These are phyloP conservation scores for Patella caerulea DNA, from an alignment of 2,888 invertebrate species.

Conservation along the genomic window DNA sequence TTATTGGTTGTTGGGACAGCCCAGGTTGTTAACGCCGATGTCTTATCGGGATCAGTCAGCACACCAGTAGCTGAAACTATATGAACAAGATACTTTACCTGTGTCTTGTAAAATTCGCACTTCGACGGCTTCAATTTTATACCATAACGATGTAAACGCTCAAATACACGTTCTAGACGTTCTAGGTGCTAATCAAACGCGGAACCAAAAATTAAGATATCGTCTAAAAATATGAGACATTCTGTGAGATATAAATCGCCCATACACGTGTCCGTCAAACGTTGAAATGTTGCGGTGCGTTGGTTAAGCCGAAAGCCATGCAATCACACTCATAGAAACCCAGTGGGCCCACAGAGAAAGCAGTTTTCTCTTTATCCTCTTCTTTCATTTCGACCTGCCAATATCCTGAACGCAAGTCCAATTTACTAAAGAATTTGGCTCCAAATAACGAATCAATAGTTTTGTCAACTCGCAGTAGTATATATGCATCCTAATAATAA, in stretches of 20 bases:
- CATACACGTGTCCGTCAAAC: conserved; percentile 34
- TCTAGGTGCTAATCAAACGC: too few relatives aligned
- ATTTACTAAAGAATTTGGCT: too few relatives aligned
- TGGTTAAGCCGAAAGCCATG: conserved; percentile 37
- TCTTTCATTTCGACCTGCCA: too few relatives aligned
- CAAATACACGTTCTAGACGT: conserved; percentile 30
- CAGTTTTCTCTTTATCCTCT: too few relatives aligned
- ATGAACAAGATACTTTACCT: conserved; percentile 36
- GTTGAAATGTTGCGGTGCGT: conserved; percentile 35
- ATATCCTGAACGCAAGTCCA: too few relatives aligned
- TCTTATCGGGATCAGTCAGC: too few relatives aligned
- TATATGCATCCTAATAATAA: too few relatives aligned
- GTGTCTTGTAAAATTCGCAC: conserved; percentile 30
- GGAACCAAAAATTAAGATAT: conserved; percentile 38
- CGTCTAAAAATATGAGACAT: conserved; percentile 39
- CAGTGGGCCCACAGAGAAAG: too few relatives aligned
- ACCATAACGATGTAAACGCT: conserved; percentile 20
- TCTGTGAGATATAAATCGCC: conserved; percentile 33
- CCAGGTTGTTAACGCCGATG: too few relatives aligned
- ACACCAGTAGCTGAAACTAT: too few relatives aligned
- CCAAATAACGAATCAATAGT: too few relatives aligned
- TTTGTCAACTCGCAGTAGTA: too few relatives aligned
- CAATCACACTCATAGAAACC: conserved; percentile 30
- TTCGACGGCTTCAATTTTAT: conserved; percentile 35
- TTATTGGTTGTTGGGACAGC: conserved; percentile 23